These are phyloP conservation scores for Alaudala cheleensis DNA, from an alignment of 2,113 vertebrate species.

Conservation along the genomic window DNA sequence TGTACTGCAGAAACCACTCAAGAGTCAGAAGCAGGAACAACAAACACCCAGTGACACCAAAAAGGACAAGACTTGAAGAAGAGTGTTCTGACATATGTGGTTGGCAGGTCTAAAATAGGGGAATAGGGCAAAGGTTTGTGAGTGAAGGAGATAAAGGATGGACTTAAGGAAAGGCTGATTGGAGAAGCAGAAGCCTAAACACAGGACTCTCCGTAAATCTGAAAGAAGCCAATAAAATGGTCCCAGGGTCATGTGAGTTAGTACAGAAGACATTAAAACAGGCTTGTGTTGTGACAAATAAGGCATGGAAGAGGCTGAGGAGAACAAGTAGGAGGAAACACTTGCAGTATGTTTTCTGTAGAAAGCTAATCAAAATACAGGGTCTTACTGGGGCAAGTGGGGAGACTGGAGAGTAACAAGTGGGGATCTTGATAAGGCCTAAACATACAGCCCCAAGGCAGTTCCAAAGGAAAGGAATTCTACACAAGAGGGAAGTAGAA, in stretches of 20 bases:
- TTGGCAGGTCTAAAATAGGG: not conserved
- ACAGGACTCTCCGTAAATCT: not conserved
- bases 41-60: not conserved
- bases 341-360: not conserved
- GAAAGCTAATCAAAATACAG: not conserved
- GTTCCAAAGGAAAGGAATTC: not conserved
- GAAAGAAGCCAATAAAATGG: not conserved
- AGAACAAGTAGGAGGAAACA: not conserved
- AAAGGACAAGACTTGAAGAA: not conserved
- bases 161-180: not conserved
- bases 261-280: not conserved
- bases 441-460: fast-evolving
- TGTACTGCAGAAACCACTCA: not conserved
- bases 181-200: not conserved
- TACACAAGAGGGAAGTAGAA: not conserved
- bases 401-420: not conserved
- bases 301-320: not conserved
- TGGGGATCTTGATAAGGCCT: not conserved
- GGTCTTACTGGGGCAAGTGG: not conserved
- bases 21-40: not conserved
- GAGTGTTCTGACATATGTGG: not conserved
- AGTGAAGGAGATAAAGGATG: not conserved
- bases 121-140: not conserved
- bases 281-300: not conserved
- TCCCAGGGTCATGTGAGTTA: not conserved